Evolutionary conservation across 2,888 invertebrate species (phyloP).

Genomic region (Chironomus riparius): DNA sequence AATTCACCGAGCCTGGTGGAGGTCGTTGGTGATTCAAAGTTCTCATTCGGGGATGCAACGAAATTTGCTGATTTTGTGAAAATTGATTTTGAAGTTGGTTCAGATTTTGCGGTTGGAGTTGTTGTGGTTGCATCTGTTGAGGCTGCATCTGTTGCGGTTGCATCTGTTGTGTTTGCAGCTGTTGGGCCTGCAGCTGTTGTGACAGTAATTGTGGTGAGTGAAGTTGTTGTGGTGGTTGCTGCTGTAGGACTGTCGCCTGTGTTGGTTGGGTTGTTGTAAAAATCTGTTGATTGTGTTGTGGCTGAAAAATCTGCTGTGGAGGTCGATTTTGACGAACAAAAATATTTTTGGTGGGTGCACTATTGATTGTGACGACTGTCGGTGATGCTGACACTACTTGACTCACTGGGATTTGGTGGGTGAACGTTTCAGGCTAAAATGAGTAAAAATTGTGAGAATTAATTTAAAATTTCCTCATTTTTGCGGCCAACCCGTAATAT

Average conservation of each 20-base stretch:
- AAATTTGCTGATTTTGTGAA: constrained; percentile 28
- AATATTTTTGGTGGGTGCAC: constrained; percentile 1
- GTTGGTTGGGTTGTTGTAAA: not conserved
- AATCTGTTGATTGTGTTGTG: constrained; percentile 1
- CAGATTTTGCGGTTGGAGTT: not conserved
- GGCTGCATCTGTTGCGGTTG: not conserved
- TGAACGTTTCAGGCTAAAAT: not conserved
- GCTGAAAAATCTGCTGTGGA: constrained; percentile 14
- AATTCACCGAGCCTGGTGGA: constrained; percentile 83
- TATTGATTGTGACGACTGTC: not conserved
- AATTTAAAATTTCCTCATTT: too few relatives aligned
- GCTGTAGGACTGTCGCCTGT: too few relatives aligned
- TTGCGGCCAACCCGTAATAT: too few relatives aligned
- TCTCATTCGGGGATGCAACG: constrained; percentile 31
- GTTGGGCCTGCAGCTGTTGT: not conserved
- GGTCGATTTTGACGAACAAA: constrained; percentile 15
- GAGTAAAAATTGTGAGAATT: too few relatives aligned
- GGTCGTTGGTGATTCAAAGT: constrained; percentile 53
- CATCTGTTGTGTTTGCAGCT: not conserved
- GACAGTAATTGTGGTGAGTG: too few relatives aligned
- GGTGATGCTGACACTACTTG: not conserved
- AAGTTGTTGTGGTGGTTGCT: not conserved
- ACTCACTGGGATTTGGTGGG: not conserved
- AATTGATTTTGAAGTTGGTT: not conserved
- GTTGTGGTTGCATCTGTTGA: not conserved